Conservation (phyloP, 2,797 vertebrate species). For the Clarias fuscus region DNA sequence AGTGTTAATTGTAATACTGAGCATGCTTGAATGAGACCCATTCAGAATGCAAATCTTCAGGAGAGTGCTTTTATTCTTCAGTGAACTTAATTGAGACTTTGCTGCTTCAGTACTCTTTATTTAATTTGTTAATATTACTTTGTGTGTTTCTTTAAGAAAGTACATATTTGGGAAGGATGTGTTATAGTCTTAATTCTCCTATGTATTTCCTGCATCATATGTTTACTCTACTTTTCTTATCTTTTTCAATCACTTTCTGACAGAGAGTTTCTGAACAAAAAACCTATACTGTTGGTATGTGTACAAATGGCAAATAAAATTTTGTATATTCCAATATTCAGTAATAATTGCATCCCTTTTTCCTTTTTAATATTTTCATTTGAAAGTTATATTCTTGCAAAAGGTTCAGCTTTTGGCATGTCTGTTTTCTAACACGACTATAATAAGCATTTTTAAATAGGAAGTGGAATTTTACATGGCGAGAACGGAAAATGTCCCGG, state of each 20-base stretch:
- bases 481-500: not conserved
- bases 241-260: too few species aligned
- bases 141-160: not conserved
- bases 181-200: not conserved
- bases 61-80: conserved; percentile 26
- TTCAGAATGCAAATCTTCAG: conserved; percentile 26
- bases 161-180: not conserved
- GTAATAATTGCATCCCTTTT: not conserved
- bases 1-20: conserved; percentile 49
- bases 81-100: conserved; percentile 5
- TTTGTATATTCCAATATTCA: not conserved
- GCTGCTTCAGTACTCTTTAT: conserved; percentile 9
- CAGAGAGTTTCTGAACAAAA: too few species aligned
- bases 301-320: too few species aligned
- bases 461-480: not conserved
- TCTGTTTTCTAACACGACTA: not conserved
- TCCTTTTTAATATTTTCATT: not conserved
- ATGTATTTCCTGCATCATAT: too few species aligned
- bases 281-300: too few species aligned
- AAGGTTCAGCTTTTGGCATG: not conserved
- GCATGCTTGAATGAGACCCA: conserved; percentile 31
- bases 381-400: not conserved
- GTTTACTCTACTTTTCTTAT: too few species aligned
- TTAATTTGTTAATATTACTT: conserved; percentile 2
- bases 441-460: not conserved